Percentiles rank a stretch among this genome's conserved stretches.
Evolutionary conservation across 2,113 vertebrate genomes (phyloP).

Genomic region (Triplophysa dalaica): DNA sequence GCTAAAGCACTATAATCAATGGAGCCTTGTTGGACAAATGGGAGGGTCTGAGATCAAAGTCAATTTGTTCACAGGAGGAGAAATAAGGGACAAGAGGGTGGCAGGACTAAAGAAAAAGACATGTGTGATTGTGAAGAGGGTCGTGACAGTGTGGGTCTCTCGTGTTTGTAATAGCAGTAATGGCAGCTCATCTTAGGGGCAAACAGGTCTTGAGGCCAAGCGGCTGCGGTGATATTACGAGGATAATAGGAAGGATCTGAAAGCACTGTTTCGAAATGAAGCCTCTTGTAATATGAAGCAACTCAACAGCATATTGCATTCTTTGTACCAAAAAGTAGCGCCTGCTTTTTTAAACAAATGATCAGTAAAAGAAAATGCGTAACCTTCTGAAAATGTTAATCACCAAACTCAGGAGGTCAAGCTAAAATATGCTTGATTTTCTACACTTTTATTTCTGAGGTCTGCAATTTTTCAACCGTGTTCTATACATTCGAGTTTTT

Average conservation of each 20-base stretch:
- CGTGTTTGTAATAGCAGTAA: conserved; percentile 26
- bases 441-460: no score
- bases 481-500: no score
- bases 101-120: conserved; percentile 52
- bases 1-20: conserved; percentile 66
- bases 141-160: not conserved
- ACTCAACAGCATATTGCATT: not conserved
- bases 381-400: no score
- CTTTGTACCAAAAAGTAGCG: no score
- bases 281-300: not conserved
- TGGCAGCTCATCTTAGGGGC: conserved; percentile 21
- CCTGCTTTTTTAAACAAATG: no score
- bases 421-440: no score
- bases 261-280: not conserved
- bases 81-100: not conserved
- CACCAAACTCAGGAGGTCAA: no score
- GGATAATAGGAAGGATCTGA: not conserved
- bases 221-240: not conserved
- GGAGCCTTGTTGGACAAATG: conserved; percentile 60
- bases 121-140: conserved; percentile 52
- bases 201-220: not conserved
- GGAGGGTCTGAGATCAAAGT: conserved; percentile 63
- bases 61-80: conserved; percentile 50
- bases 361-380: no score
- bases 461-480: no score